Percentiles rank a stretch among this genome's conserved stretches.
These are phyloP conservation scores for Pangasius sanitwongsei DNA, from an alignment of 2,797 vertebrate genomes.

Conservation along the genomic window DNA sequence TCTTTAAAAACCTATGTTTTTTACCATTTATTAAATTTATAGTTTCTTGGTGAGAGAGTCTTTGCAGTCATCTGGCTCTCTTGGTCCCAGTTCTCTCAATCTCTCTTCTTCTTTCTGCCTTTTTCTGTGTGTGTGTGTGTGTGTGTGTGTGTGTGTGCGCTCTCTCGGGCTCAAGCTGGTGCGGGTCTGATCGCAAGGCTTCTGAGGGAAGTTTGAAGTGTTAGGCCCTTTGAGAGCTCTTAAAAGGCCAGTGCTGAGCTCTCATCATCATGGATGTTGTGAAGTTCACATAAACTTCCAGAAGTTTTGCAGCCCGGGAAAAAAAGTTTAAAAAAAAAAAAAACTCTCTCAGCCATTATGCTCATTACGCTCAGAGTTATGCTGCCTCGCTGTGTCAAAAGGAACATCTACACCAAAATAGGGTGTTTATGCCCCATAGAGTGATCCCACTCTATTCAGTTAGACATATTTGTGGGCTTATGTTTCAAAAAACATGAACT, in stretches of 20 bases:
- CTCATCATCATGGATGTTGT: conserved; percentile 65
- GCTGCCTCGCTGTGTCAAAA: conserved; percentile 32
- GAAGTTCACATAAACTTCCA: conserved; percentile 54
- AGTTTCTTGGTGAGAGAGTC: conserved; percentile 67
- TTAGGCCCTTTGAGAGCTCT: conserved; percentile 74
- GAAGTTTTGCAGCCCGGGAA: conserved; percentile 48
- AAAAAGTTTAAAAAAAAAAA: conserved; percentile 27
- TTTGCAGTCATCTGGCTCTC: conserved; percentile 64
- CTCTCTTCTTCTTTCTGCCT: conserved; percentile 41
- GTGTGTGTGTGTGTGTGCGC: conserved; percentile 41
- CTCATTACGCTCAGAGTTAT: conserved; percentile 8
- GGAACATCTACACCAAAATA: conserved; percentile 32
- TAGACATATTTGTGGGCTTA: conserved; percentile 29
- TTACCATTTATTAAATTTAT: conserved; percentile 68
- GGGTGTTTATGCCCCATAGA: not conserved
- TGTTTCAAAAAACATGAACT: conserved; percentile 16
- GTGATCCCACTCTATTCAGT: conserved; percentile 26
- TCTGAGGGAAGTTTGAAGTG: conserved; percentile 81
- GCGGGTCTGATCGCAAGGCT: conserved; percentile 73
- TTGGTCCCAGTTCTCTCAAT: not conserved
- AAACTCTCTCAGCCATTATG: conserved; percentile 29
- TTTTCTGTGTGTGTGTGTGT: conserved; percentile 48
- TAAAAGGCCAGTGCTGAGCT: conserved; percentile 78
- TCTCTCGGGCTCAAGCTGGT: conserved; percentile 69
- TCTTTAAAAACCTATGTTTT: conserved; percentile 67